A percentile compares a stretch with the other conserved stretches of the same genome.
Evolutionary conservation across 1,140 invertebrate species (phyloP).

Genomic region (Hesperophylax magnus): DNA sequence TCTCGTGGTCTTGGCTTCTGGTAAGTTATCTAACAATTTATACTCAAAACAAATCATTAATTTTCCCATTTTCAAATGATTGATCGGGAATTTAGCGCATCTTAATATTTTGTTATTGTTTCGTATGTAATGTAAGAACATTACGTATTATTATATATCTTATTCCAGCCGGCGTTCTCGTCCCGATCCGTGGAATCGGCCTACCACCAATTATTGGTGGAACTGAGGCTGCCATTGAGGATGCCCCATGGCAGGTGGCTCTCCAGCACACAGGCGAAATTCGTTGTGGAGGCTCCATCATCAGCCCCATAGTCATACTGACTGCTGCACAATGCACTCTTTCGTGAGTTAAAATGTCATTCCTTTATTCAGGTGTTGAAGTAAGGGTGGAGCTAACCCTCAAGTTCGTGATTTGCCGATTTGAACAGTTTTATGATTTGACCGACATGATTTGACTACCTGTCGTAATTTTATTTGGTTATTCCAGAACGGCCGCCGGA

Average conservation of each 20-base stretch:
- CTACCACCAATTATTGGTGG: constrained; percentile 67
- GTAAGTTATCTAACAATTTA: neutral
- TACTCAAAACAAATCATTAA: too few species aligned
- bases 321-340: constrained; percentile 74
- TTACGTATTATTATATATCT: neutral
- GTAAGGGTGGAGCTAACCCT: too few species aligned
- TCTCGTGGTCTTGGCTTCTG: neutral
- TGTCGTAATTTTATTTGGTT: neutral
- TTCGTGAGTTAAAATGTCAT: constrained; percentile 24
- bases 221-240: constrained; percentile 63
- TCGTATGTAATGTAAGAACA: neutral
- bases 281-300: constrained; percentile 72
- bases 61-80: too few species aligned
- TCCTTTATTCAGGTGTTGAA: too few species aligned
- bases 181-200: neutral
- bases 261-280: constrained; percentile 58
- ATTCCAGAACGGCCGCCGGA: neutral
- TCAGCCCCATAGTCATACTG: constrained; percentile 67
- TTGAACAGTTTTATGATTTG: too few species aligned
- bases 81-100: too few species aligned
- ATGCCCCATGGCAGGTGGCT: constrained; percentile 70
- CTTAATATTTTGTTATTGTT: too few species aligned
- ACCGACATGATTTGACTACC: neutral
- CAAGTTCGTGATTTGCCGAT: too few species aligned
- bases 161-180: neutral